Evolutionary conservation across 2,113 vertebrate genomes (phyloP).

Genomic region (Platichthys stellatus): DNA sequence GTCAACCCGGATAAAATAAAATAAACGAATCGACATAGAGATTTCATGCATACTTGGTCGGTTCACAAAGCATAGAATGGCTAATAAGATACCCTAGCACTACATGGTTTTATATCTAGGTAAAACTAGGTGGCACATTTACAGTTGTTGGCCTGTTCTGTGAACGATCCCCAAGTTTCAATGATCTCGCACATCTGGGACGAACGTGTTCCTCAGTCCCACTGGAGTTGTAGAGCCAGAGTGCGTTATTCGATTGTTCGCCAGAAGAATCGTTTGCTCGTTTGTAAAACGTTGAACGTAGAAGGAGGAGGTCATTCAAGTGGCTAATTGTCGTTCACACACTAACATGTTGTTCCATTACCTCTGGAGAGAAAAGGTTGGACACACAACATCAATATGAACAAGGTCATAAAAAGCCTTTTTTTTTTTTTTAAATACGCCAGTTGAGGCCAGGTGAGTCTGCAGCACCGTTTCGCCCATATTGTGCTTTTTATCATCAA

Average conservation of each 20-base stretch:
- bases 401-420: conserved; percentile 55
- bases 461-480: conserved; percentile 79
- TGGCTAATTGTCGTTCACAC: conserved; percentile 69
- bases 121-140: conserved; percentile 76
- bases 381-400: conserved; percentile 65
- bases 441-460: conserved; percentile 82
- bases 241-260: conserved; percentile 12
- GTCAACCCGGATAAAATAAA: conserved; percentile 61
- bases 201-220: conserved; percentile 34
- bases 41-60: conserved; percentile 76
- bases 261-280: background rate
- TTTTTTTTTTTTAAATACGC: conserved; percentile 59
- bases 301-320: conserved; percentile 38
- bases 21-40: conserved; percentile 49
- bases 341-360: conserved; percentile 73
- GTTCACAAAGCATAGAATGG: conserved; percentile 73
- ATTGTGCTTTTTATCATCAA: conserved; percentile 76
- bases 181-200: conserved; percentile 47
- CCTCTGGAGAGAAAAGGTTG: conserved; percentile 77
- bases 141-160: conserved; percentile 66
- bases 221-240: conserved; percentile 53
- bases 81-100: conserved; percentile 54
- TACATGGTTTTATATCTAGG: conserved; percentile 61
- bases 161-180: conserved; percentile 64
- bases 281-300: conserved; percentile 12